Base-by-base conservation (phyloP, 2,797 vertebrate genomes). In the Protonibea diacanthus region DNA sequence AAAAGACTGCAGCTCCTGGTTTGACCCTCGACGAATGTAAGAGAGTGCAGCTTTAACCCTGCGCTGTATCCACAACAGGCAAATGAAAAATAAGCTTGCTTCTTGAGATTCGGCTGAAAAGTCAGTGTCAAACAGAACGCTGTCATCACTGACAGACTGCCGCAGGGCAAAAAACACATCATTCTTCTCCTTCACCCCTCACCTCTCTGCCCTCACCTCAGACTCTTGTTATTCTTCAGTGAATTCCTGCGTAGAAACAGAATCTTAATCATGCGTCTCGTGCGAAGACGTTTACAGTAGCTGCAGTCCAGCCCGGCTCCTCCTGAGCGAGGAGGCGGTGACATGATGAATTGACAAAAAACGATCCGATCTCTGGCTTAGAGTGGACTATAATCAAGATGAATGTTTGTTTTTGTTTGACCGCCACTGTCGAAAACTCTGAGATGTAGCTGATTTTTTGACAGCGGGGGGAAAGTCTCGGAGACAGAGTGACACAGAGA, bases 341-440 rank as follows among this genome's bases (percentile, higher is more conserved):
- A 89, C 85, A 81, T 88, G 88, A 92, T 77, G 72, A 86, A 92
- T 87, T 70, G 89, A 90, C 86, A 84, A 70, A 85, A 89, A 38
- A 38, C 33, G 33, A 38, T 38, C 63, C 49, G 51, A 82, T 82
- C 80, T 74, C 75, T 76, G 82, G 80, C 86, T 86, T 57, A 65
- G 85, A 92, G 91, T 91, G 85, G 90, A 90, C 89, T 76, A 76
- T 93, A 93, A 95, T 93, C 83, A 93, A 92, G 92, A 94, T 74
- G 33, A 91, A 93, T 93, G 91, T 83, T 87, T 82, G 84, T 65
- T 89, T 90, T 83, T 89, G 92, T 93, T 92, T 68, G 84, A 88
- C 71, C 29, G 10, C 80, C 33, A 80, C 82, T 78, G 88, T 84
- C 73, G 51, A 78, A 87, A 84, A 87, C 81, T 63, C 71, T 9